phyloP scores from a whole-genome alignment of 2,113 vertebrate genomes.

The Tricholaema leucomelas region DNA sequence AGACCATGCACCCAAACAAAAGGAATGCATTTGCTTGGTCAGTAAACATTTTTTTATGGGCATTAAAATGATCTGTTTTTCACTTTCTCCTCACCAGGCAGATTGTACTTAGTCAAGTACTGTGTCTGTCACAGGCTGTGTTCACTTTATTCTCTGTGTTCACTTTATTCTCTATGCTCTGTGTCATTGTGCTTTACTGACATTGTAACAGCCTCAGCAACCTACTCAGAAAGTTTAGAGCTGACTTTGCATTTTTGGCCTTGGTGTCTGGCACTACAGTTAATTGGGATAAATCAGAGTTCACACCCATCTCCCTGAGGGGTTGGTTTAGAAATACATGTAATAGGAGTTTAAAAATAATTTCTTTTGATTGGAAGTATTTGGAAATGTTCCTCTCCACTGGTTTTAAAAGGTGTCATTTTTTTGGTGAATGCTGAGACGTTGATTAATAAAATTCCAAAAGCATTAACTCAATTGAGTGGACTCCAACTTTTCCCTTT shows the following conservation, averaged over 20 bases:
- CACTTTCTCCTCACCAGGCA: not conserved
- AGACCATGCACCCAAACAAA: not conserved
- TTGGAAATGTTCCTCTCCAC: slow-evolving; percentile 74
- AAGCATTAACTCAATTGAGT: slow-evolving; percentile 77
- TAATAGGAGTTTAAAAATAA: slow-evolving; percentile 73
- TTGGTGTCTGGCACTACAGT: slow-evolving; percentile 64
- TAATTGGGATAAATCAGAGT: slow-evolving; percentile 75
- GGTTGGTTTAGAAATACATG: slow-evolving; percentile 65
- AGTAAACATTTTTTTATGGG: slow-evolving; percentile 2
- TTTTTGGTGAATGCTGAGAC: slow-evolving; percentile 77
- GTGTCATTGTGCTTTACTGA: not conserved
- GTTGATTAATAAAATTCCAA: slow-evolving; percentile 81
- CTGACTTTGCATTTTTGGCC: slow-evolving; percentile 51
- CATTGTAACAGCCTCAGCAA: not conserved
- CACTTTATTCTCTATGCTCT: not conserved
- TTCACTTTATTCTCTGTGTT: not conserved
- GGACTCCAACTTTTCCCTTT: slow-evolving; percentile 62
- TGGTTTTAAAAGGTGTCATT: slow-evolving; percentile 78
- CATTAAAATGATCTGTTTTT: not conserved
- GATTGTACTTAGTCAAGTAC: not conserved
- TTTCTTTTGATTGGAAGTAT: slow-evolving; percentile 76
- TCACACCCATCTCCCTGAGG: slow-evolving; percentile 66
- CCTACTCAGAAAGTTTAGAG: not conserved
- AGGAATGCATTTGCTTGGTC: slow-evolving; percentile 15
- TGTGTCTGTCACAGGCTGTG: accelerated